These are phyloP conservation scores for Corydoras maculifer DNA, from an alignment of 2,113 vertebrate species.

Conservation along the genomic window DNA sequence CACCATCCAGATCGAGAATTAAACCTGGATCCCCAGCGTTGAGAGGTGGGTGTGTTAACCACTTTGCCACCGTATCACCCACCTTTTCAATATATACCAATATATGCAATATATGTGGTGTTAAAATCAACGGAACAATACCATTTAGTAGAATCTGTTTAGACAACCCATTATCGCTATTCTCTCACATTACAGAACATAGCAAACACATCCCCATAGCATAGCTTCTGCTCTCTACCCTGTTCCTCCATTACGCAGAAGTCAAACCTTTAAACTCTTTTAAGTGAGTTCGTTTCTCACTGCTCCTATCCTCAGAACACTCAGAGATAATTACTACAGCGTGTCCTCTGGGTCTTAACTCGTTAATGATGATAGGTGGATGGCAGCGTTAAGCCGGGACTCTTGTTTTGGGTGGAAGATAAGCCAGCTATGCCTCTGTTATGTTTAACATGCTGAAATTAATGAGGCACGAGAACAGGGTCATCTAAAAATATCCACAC, in stretches of 20 bases:
- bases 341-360: conserved; percentile 12
- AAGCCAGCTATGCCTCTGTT: conserved; percentile 13
- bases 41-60: too few relatives aligned
- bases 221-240: background rate
- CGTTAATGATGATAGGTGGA: conserved; percentile 26
- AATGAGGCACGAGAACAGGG: conserved; percentile 11
- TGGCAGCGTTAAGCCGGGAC: conserved; percentile 3
- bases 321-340: conserved; percentile 24
- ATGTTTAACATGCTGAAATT: conserved; percentile 5
- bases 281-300: background rate
- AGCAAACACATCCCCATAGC: background rate
- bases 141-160: too few relatives aligned
- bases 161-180: too few relatives aligned
- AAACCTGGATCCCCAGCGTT: too few relatives aligned
- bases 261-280: background rate
- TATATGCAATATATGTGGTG: too few relatives aligned
- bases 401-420: conserved; percentile 12
- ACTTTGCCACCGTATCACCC: too few relatives aligned
- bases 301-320: background rate
- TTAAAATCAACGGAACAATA: too few relatives aligned
- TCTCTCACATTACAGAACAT: background rate
- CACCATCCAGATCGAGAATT: too few relatives aligned
- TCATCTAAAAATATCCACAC: conserved; percentile 25
- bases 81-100: too few relatives aligned
- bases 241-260: conserved; percentile 2